Evolutionary conservation across 2,888 invertebrate genomes (phyloP), one percentile per base, ranked within the genome.

Genomic region (Hydropsyche betteni): DNA sequence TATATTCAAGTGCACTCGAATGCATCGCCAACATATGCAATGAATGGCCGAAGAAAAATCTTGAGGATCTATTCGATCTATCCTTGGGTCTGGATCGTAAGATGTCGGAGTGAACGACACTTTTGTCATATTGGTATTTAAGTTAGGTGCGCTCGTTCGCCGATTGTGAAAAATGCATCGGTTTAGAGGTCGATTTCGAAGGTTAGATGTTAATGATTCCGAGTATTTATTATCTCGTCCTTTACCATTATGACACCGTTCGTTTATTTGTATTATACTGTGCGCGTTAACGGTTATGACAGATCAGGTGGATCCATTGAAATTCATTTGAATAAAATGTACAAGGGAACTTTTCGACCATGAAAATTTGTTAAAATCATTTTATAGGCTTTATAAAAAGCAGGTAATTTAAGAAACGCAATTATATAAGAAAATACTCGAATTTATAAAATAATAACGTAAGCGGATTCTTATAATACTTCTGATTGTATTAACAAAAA

Each of bases 1-100:
- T 33, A 64, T 34, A 34, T 36, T 64, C 33, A 64, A 64, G 64
- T 64, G 64, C 64, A 64, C 61, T 61, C 53, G 33, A 64, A 33
- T 64, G 64, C 34, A 12, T 8, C 24, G 64, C 34, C 7, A 8
- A 10, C 33, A 64, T 64, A 36, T 36, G 64, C 64, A 64, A 36
- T 33, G 24, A 2, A 16, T 44, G 6, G 44, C 10, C 61, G 16
- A 61, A 61, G n/a, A 33, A 16, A 33, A 58, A 16, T 58, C 14
- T 58, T 53, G 16, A 12, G n/a, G 16, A 53, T n/a, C 16, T 53
- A 53, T 53, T n/a, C n/a, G 16, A 12, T 53, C 10, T 53, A 14
- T 53, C 53, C 12, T 53, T 12, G 53, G 53, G 6, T 53, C 12
- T n/a, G 6, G 53, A 16, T 53, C 16, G n/a, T n/a, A n/a, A 53